A percentile compares a stretch with the other conserved stretches of the same genome.
These are phyloP conservation scores for Nemopilema nomurai DNA, from an alignment of 30 jellyfish, hydroid and myxozoan species.

Conservation along the genomic window DNA sequence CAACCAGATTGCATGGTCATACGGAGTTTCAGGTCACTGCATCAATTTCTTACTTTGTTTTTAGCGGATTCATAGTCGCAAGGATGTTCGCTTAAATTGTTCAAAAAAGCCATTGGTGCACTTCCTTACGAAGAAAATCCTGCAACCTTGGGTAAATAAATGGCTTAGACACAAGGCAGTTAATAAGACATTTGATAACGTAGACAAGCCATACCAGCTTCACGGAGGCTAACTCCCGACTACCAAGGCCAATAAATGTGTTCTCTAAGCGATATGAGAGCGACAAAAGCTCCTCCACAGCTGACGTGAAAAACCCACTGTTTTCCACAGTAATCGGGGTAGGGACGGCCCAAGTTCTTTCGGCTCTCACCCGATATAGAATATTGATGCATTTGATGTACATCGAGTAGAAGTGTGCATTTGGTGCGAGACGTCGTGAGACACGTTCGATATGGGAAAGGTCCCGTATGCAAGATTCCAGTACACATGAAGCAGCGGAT, in stretches of 20 bases:
- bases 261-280: slow-evolving; percentile 73
- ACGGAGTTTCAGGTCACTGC: too few relatives aligned
- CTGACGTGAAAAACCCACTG: slow-evolving; percentile 76
- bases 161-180: too few relatives aligned
- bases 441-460: slow-evolving; percentile 63
- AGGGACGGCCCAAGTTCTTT: slow-evolving; percentile 88
- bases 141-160: too few relatives aligned
- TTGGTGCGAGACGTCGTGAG: slow-evolving; percentile 63
- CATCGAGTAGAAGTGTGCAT: slow-evolving; percentile 77
- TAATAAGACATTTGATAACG: background rate
- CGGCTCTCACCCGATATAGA: slow-evolving; percentile 67
- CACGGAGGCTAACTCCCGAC: slow-evolving; percentile 56
- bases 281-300: slow-evolving; percentile 75
- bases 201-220: slow-evolving; percentile 57
- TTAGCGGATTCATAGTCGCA: too few relatives aligned
- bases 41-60: too few relatives aligned
- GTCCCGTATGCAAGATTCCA: slow-evolving; percentile 64
- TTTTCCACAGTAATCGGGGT: slow-evolving; percentile 82
- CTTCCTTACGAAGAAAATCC: too few relatives aligned
- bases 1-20: too few relatives aligned
- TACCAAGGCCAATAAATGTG: slow-evolving; percentile 70
- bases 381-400: slow-evolving; percentile 57
- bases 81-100: too few relatives aligned
- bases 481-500: slow-evolving; percentile 38
- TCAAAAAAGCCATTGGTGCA: too few relatives aligned